Percentiles rank a stretch among this genome's conserved stretches.
Conservation (phyloP, 1,140 invertebrate genomes). For the Camponotus vicinus region DNA sequence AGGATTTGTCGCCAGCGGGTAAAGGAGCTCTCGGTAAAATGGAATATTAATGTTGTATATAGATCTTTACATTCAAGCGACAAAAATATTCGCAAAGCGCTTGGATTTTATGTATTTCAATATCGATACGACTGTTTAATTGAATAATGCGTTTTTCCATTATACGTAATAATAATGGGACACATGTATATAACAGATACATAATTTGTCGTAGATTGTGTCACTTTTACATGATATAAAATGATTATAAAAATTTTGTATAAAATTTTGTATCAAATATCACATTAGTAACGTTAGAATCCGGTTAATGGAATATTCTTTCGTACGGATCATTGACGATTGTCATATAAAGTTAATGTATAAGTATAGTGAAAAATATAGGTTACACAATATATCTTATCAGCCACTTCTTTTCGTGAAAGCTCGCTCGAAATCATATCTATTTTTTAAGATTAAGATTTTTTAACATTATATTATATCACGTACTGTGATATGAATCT, state of each 20-base stretch:
- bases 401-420: no score
- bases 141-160: neutral
- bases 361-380: neutral
- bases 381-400: neutral
- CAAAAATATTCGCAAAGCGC: neutral
- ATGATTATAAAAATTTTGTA: neutral
- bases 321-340: neutral
- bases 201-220: neutral
- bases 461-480: neutral
- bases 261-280: neutral
- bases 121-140: neutral
- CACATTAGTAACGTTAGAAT: neutral
- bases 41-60: slow-evolving; percentile 51
- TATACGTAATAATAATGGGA: neutral
- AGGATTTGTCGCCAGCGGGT: slow-evolving; percentile 55
- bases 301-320: neutral
- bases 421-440: neutral
- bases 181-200: neutral
- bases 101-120: neutral
- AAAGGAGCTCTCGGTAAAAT: slow-evolving; percentile 46
- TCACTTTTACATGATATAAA: neutral
- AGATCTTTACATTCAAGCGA: slow-evolving; percentile 8
- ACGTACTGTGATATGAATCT: neutral
- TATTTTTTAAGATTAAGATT: neutral
- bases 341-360: neutral